Evolutionary conservation across 1,140 invertebrate genomes (phyloP), one percentile per base, ranked within the genome.

Genomic region (Caenorhabditis latens): DNA sequence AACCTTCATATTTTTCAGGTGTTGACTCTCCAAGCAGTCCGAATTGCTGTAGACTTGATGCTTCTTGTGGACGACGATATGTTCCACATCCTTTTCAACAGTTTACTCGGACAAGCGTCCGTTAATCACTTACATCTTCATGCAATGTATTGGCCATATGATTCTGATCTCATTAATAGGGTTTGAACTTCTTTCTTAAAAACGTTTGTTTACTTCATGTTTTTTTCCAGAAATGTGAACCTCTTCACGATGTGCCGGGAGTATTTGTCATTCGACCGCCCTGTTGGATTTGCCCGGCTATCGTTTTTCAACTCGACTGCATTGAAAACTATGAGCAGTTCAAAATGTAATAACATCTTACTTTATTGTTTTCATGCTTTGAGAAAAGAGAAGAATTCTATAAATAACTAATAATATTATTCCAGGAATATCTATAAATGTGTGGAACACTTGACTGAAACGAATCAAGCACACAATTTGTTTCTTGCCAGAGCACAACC

Each of bases 91-190:
- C 87, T 92, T 16, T 92, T 91, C 87, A 92, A 92, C 84, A 87
- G 87, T 46, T 84, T 92, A 8, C 83, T 92, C 13, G 91, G 90
- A n/a, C 92, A 92, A 57, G 91, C 91, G 2, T 91, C 90, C 11
- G 92, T 92, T 8, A 92, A 92, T 87, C 91, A 92, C 71, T 82
- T 93, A n/a, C 91, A 92, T 87, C 58, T 93, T 32, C 91, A 92
- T 57, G 84, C 88, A 21, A 50, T 93, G n/a, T 91, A 90, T 58
- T 92, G 91, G 91, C 92, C 91, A 8, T 92, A 92, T 67, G 91
- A 91, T 32, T 85, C 82, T 16, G 90, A 92, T 88, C 84, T 92
- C 55, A 90, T 92, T 86, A 85, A 89, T 89, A 48, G 86, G 84
- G 86, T 91, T 83, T 83, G 48, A 19, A 21, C 16, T 53, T 42